Percentiles rank a stretch among this genome's conserved stretches.
phyloP scores from a whole-genome alignment of 2,888 invertebrate species.

The Microplitis deprimator region DNA sequence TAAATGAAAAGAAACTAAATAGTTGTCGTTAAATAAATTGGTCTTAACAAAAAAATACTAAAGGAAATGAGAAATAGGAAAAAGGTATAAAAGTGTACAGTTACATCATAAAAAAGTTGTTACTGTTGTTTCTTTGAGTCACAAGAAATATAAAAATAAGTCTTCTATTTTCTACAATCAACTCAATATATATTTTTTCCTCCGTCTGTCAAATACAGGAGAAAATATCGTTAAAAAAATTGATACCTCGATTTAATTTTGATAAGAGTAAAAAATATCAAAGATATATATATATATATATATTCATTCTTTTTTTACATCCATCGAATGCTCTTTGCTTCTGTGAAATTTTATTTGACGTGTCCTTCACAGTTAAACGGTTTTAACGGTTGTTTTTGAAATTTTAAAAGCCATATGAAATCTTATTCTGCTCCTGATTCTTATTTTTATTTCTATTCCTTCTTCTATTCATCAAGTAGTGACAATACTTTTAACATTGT shows the following conservation, averaged over 20 bases:
- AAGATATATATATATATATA: not conserved
- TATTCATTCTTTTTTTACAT: not conserved
- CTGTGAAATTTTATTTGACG: not conserved
- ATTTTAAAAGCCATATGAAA: not conserved
- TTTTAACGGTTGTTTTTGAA: not conserved
- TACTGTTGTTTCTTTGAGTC: not conserved
- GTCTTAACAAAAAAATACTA: not conserved
- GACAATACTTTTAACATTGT: no score
- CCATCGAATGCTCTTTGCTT: not conserved
- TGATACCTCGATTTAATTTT: not conserved
- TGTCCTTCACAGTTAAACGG: not conserved
- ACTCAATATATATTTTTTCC: not conserved
- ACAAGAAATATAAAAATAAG: not conserved
- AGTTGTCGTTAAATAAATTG: constrained; percentile 1
- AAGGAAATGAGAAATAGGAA: not conserved
- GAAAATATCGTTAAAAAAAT: not conserved
- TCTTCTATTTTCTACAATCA: not conserved
- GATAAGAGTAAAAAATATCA: not conserved
- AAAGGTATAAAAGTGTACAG: not conserved
- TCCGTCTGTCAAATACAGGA: not conserved
- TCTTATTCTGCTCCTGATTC: not conserved
- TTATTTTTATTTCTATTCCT: not conserved
- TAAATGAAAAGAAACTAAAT: not conserved
- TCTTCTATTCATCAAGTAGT: no score
- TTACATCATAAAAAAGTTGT: not conserved